Percentiles rank a stretch among this genome's conserved stretches.
phyloP scores from a whole-genome alignment of 2,113 vertebrate species.

The Carassius auratus region DNA sequence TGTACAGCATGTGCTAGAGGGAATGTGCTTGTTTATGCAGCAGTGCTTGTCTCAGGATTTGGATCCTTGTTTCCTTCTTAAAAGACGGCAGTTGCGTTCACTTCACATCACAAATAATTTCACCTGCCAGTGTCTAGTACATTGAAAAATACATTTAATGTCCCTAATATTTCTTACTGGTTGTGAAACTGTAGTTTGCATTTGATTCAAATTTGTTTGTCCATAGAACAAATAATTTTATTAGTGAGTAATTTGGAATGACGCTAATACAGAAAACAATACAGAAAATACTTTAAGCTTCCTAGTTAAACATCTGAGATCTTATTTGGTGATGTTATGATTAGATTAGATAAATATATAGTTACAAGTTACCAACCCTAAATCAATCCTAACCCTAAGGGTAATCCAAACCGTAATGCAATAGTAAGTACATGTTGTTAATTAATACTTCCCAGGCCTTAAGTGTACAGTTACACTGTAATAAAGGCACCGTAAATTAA shows the following conservation, averaged over 20 bases:
- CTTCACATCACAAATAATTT: neutral
- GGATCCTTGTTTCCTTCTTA: slow-evolving; percentile 6
- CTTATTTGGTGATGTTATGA: too few species aligned
- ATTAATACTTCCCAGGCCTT: too few species aligned
- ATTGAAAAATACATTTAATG: neutral
- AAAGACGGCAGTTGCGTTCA: slow-evolving; percentile 10
- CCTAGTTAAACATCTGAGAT: neutral
- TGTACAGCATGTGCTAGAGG: neutral
- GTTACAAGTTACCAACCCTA: too few species aligned
- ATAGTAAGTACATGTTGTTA: too few species aligned
- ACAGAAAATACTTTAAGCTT: neutral
- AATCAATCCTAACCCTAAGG: too few species aligned
- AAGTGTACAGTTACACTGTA: too few species aligned
- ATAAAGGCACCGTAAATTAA: too few species aligned
- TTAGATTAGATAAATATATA: too few species aligned
- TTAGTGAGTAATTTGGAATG: neutral
- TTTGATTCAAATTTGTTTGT: neutral
- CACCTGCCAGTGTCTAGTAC: neutral
- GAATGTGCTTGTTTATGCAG: neutral
- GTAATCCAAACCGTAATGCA: too few species aligned
- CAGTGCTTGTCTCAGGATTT: neutral
- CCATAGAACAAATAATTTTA: neutral
- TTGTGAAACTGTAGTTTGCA: neutral
- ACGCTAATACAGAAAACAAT: neutral
- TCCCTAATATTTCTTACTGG: neutral